Base-by-base conservation (phyloP, 2,888 invertebrate species). In the Lasioglossum morio region DNA sequence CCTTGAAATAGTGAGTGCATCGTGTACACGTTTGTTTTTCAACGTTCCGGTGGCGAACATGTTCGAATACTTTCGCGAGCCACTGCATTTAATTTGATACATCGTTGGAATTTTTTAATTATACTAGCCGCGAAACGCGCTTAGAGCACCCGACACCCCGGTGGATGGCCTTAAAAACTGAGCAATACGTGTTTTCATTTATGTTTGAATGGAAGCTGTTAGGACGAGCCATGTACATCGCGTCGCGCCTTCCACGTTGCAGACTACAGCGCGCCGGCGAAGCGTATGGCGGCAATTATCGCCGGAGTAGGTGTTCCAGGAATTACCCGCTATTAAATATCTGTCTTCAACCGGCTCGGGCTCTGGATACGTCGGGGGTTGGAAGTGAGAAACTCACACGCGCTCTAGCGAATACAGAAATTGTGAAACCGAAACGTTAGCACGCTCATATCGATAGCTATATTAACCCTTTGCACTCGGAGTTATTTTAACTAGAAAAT, bases 161-260 rank as follows among this genome's bases (percentile, higher is more conserved):
- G 27, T 37, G 37, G 37, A 69, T 12, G 10, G 69, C 19, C 34
- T 69, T 37, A 69, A 69, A 69, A 69, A 69, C 69, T 23, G 69
- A 37, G 23, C 69, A 69, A 69, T 34, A 34, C 23, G 23, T 69
- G 70, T 75, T 75, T 74, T 75, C 81, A 60, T 60, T 83, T 75
- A 37, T 30, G 34, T 74, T 82, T 80, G 57, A 48, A 80, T 73
- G 30, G 16, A 34, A 66, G 19, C 63, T 34, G 27, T 66, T 66
- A 66, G 30, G 30, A 66, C 23, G 69, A 23, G n/a, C 37, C 69
- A 12, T 1, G 23, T 69, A 37, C 37, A 23, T 69, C 16, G 60
- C 60, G n/a, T 27, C 60, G 60, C 60, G 60, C 27, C 27, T 30
- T 23, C 37, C 23, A 1, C 37, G 69, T 37, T 37, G 69, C 3